Conservation (phyloP, 2,113 vertebrate genomes). For the cattle (Bos taurus) region DNA sequence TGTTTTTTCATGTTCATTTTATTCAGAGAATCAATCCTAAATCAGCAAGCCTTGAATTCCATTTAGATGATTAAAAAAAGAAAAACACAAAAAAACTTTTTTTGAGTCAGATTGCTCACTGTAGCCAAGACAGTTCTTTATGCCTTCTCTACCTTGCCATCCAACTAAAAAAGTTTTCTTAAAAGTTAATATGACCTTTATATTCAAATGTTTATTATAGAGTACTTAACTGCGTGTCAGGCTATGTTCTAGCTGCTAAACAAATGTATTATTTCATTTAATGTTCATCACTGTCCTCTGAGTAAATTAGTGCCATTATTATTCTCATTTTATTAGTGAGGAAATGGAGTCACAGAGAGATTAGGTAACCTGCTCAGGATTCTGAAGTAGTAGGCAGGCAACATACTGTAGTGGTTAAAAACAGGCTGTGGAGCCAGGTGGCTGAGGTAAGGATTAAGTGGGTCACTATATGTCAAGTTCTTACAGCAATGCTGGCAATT, state of each 20-base stretch:
- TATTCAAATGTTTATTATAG: not conserved
- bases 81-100: not conserved
- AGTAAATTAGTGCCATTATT: not conserved
- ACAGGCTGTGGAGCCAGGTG: not conserved
- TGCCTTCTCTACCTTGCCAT: not conserved
- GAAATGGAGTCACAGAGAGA: not conserved
- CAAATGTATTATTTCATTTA: not conserved
- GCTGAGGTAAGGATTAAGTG: not conserved
- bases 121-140: not conserved
- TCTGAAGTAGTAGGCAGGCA: not conserved
- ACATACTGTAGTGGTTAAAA: not conserved
- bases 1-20: not conserved
- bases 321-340: not conserved
- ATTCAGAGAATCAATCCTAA: not conserved
- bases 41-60: not conserved
- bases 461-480: not conserved
- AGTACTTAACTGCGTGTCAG: not conserved
- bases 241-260: not conserved
- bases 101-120: not conserved
- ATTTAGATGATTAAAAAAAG: not conserved
- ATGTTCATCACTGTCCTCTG: not conserved
- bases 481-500: not conserved
- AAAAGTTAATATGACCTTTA: not conserved
- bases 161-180: not conserved
- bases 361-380: not conserved